A percentile compares a stretch with the other conserved stretches of the same genome.
Conservation (phyloP, 2,797 vertebrate genomes). For the Ctenochaetus hawaiiensis region DNA sequence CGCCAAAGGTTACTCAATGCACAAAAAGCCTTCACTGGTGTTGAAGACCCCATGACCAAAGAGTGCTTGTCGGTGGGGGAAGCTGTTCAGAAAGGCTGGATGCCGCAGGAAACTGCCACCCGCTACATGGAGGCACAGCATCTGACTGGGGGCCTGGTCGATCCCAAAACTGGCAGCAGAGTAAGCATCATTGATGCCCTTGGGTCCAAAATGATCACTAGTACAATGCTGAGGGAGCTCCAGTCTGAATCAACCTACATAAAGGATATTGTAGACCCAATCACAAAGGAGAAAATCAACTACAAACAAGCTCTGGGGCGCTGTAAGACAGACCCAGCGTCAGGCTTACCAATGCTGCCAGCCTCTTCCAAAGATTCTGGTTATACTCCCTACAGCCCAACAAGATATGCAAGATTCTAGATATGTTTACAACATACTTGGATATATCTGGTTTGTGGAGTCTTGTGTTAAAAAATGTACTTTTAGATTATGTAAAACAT, state of each 20-base stretch:
- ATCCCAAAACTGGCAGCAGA: slow-evolving; percentile 88
- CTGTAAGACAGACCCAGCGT: slow-evolving; percentile 87
- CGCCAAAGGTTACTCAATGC: slow-evolving; percentile 92
- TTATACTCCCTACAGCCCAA: slow-evolving; percentile 59
- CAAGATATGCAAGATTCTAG: slow-evolving; percentile 73
- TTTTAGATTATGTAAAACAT: slow-evolving; percentile 35
- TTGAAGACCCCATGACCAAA: slow-evolving; percentile 93
- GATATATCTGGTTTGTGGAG: slow-evolving; percentile 45
- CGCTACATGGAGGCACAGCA: slow-evolving; percentile 92
- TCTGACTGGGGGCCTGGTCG: slow-evolving; percentile 93
- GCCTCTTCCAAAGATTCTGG: slow-evolving; percentile 85
- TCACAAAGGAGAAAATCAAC: slow-evolving; percentile 92
- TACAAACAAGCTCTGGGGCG: slow-evolving; percentile 95
- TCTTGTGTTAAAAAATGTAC: slow-evolving; percentile 39
- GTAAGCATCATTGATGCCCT: slow-evolving; percentile 88
- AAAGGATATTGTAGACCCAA: slow-evolving; percentile 92
- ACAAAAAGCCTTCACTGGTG: slow-evolving; percentile 94
- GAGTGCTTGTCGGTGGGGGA: slow-evolving; percentile 91
- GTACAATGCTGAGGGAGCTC: slow-evolving; percentile 88
- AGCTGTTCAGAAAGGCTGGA: slow-evolving; percentile 95
- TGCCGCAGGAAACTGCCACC: slow-evolving; percentile 89
- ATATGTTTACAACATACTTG: slow-evolving; percentile 69
- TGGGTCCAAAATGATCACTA: slow-evolving; percentile 89
- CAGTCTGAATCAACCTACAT: slow-evolving; percentile 87
- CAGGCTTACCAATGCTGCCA: slow-evolving; percentile 90